A percentile compares a stretch with the other conserved stretches of the same genome.
phyloP scores from a whole-genome alignment of 2,113 vertebrate species.

The Lepus europaeus region DNA sequence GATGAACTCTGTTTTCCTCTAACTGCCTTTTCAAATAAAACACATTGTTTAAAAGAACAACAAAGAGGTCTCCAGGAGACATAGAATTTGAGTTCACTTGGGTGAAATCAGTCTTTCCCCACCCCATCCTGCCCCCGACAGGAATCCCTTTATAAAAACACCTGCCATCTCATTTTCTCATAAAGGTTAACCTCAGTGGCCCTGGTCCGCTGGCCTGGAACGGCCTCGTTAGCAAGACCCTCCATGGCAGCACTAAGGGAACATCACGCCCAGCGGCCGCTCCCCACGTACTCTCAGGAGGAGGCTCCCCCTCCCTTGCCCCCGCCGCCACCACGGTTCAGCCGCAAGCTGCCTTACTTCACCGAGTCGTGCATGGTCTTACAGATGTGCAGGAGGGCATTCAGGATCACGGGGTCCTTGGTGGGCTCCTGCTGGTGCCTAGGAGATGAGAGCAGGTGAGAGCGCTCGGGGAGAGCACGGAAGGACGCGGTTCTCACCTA shows the following conservation, averaged over 20 bases:
- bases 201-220: neutral
- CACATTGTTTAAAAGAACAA: too few relatives aligned
- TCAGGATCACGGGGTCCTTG: conserved; percentile 98
- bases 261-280: neutral
- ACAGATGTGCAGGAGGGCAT: conserved; percentile 96
- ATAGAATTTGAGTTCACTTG: neutral
- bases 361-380: conserved; percentile 99
- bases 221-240: neutral
- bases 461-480: neutral
- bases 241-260: conserved; percentile 18
- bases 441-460: conserved; percentile 65
- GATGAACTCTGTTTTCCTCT: too few relatives aligned
- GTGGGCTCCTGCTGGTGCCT: conserved; percentile 96
- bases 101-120: neutral
- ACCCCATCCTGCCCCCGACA: neutral
- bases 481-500: neutral
- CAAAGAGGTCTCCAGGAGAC: conserved; percentile 45
- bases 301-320: neutral
- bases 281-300: neutral
- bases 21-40: too few relatives aligned
- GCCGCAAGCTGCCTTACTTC: conserved; percentile 90
- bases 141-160: conserved; percentile 57
- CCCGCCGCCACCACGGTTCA: neutral
- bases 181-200: neutral
- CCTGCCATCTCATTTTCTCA: conserved; percentile 48